Evolutionary conservation across 23 tunicate species (phyloP), one percentile per base, ranked within the genome.

Genomic region (Botrylloides violaceus): DNA sequence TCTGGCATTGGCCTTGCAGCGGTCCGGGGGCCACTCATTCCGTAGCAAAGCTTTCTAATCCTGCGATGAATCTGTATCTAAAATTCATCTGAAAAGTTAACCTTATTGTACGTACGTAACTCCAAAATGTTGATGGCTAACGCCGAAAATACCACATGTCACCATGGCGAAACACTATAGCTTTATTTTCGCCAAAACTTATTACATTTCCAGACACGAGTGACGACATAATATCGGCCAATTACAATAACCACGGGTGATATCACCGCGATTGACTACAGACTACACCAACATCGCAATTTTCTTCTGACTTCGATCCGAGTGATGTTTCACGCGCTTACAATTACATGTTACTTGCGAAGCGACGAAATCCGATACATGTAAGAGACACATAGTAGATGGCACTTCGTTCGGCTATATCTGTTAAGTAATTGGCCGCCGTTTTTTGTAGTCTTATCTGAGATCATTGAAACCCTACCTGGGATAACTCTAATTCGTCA

Each of bases 191-290:
- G 9, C 53, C 53, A 43, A 9, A 9, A 43, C 12, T 43, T 43
- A 43, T 43, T 43, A 43, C 53, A 43, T 43, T 9, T 43, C 53
- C 53, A 43, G 53, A 43, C 53, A n/a, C n/a, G n/a, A n/a, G n/a
- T 43, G 53, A 43, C 53, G 9, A 43, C 53, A 43, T 43, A 43
- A 43, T 43, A 43, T 43, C 53, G 53, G 12, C 12, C 53, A 7
- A 43, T 43, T 43, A 43, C 53, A 43, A 43, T 43, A 43, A 43
- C 15, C 53, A 43, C 12, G 53, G 53, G 53, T 43, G 53, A 43
- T 43, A 43, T 43, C 53, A 43, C 53, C 53, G 53, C 53, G 53
- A 9, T n/a, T n/a, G n/a, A n/a, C n/a, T n/a, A n/a, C n/a, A n/a
- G 53, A 43, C 53, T 43, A 43, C 53, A 15, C 12, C 53, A 43